phyloP scores from a whole-genome alignment of 2,888 invertebrate species.

The Octodonta nipae region DNA sequence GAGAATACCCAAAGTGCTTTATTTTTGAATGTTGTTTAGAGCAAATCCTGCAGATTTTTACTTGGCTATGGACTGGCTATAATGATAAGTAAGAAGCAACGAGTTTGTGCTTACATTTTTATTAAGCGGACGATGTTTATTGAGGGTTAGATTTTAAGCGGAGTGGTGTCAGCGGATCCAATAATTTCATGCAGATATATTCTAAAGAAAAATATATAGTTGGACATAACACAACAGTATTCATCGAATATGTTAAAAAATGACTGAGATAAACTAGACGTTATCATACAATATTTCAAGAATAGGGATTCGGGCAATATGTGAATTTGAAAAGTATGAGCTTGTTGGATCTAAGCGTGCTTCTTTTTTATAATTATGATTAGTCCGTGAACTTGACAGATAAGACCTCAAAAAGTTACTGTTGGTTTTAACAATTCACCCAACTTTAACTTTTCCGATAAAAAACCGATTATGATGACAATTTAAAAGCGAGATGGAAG shows the following conservation, averaged over 20 bases:
- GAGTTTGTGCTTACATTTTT: not conserved
- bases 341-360: constrained; percentile 6
- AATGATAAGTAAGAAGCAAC: constrained; percentile 19
- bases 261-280: too few relatives aligned
- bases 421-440: constrained; percentile 38
- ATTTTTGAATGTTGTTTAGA: constrained; percentile 32
- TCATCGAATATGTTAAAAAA: too few relatives aligned
- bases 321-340: not conserved
- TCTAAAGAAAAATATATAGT: too few relatives aligned
- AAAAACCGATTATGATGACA: not conserved
- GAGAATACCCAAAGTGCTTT: constrained; percentile 35
- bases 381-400: constrained; percentile 29
- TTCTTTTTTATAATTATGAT: constrained; percentile 22
- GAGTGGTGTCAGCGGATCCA: too few relatives aligned
- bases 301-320: not conserved
- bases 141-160: not conserved
- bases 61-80: constrained; percentile 29
- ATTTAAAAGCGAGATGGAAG: not conserved
- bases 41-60: constrained; percentile 36
- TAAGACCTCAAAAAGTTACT: constrained; percentile 38
- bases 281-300: too few relatives aligned
- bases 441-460: constrained; percentile 23
- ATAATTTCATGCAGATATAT: too few relatives aligned
- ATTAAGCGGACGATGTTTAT: too few relatives aligned
- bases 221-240: too few relatives aligned